phyloP scores from a whole-genome alignment of 2,113 vertebrate species.

The Turdus rufiventris region DNA sequence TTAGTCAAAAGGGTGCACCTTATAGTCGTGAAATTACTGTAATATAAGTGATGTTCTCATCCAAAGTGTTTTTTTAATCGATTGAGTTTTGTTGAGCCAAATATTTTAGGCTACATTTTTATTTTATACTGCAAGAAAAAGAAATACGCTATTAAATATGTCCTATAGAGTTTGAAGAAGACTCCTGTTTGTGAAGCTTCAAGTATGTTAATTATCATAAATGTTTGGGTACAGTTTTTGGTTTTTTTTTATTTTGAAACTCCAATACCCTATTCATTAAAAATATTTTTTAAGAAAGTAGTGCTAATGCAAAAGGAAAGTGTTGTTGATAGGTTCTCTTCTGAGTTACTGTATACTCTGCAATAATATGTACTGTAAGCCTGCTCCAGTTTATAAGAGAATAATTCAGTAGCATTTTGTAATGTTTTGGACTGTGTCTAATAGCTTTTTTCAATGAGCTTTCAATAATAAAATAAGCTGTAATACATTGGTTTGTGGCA shows the following conservation, averaged over 20 bases:
- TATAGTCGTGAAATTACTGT: no score
- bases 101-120: background rate
- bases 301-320: background rate
- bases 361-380: background rate
- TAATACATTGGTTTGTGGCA: background rate
- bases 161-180: background rate
- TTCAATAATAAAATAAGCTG: background rate
- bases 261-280: background rate
- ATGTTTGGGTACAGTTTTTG: background rate
- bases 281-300: background rate
- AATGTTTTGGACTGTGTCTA: background rate
- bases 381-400: background rate
- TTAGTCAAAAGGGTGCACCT: no score
- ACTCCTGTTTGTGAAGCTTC: background rate
- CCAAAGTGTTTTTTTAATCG: background rate
- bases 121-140: background rate
- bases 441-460: background rate
- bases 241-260: background rate
- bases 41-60: background rate
- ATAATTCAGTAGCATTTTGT: background rate
- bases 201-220: background rate
- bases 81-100: background rate
- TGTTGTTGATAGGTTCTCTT: background rate
- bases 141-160: background rate
- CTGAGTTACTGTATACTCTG: background rate